These are phyloP conservation scores for Smittia aterrima DNA, from an alignment of 2,888 invertebrate genomes.

Conservation along the genomic window DNA sequence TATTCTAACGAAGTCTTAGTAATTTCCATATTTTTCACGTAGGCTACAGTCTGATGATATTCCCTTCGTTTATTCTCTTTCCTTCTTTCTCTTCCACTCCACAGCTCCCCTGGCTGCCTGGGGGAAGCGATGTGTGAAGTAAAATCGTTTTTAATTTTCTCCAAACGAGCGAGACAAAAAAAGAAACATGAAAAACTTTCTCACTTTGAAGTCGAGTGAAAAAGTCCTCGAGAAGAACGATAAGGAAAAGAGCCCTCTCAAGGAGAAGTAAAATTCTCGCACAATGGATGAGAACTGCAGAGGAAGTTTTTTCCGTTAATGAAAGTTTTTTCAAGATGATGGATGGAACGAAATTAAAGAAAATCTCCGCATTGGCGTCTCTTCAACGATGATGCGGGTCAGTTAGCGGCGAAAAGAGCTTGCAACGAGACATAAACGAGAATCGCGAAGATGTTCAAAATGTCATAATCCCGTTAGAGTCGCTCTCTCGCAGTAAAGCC, in stretches of 20 bases:
- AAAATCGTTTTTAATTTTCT: slow-evolving; percentile 6
- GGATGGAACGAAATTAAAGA: not conserved
- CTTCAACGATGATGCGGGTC: not conserved
- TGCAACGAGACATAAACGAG: not conserved
- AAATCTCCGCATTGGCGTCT: not conserved
- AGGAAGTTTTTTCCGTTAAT: too few relatives aligned
- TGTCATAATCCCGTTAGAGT: not conserved
- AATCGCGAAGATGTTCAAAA: not conserved
- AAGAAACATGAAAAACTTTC: not conserved
- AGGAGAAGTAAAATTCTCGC: not conserved
- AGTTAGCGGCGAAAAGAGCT: too few relatives aligned
- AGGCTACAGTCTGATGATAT: too few relatives aligned
- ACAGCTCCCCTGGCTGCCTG: not conserved
- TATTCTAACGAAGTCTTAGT: too few relatives aligned
- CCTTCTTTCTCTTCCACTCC: not conserved
- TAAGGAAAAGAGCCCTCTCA: not conserved
- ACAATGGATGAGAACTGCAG: not conserved
- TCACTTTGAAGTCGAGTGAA: not conserved
- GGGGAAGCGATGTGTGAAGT: not conserved
- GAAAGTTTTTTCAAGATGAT: not conserved
- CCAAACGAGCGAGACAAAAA: not conserved
- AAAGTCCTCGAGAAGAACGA: not conserved
- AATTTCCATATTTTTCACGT: too few relatives aligned
- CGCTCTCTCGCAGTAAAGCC: not conserved
- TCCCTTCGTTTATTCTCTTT: too few relatives aligned